Evolutionary conservation across 2,797 vertebrate species (phyloP).

Genomic region (Bovichtus diacanthus): DNA sequence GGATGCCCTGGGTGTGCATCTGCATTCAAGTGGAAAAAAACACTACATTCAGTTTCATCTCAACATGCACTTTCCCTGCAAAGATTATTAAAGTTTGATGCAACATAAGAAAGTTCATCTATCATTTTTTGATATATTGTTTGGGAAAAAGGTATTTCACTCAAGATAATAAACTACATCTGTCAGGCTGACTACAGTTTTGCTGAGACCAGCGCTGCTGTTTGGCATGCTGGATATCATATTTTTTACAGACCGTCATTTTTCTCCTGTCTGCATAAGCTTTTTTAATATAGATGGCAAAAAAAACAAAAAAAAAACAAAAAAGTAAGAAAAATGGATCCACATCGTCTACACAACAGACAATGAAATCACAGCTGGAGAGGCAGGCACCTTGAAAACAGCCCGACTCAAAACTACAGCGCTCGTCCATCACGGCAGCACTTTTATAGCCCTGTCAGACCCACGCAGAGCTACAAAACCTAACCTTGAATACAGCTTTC

Average conservation of each 20-base stretch:
- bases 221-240: constrained; percentile 23
- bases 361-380: constrained; percentile 14
- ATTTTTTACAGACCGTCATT: constrained; percentile 30
- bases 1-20: constrained; percentile 83
- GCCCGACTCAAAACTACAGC: not conserved
- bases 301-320: constrained; percentile 8
- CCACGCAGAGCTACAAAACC: not conserved
- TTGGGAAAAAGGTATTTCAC: constrained; percentile 6
- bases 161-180: constrained; percentile 23
- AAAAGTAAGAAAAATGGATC: no score
- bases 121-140: constrained; percentile 2
- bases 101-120: not conserved
- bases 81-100: not conserved
- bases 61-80: not conserved
- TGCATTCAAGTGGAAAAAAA: constrained; percentile 19
- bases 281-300: constrained; percentile 10
- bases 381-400: constrained; percentile 1
- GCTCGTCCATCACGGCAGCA: not conserved
- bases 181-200: not conserved
- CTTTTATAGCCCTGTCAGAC: not conserved
- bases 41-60: not conserved
- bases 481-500: not conserved
- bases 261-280: constrained; percentile 36
- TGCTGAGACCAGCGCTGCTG: constrained; percentile 20
- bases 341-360: constrained; percentile 5